A percentile compares a stretch with the other conserved stretches of the same genome.
Evolutionary conservation across 2,888 invertebrate species (phyloP).

Genomic region (Dorcus hopei): DNA sequence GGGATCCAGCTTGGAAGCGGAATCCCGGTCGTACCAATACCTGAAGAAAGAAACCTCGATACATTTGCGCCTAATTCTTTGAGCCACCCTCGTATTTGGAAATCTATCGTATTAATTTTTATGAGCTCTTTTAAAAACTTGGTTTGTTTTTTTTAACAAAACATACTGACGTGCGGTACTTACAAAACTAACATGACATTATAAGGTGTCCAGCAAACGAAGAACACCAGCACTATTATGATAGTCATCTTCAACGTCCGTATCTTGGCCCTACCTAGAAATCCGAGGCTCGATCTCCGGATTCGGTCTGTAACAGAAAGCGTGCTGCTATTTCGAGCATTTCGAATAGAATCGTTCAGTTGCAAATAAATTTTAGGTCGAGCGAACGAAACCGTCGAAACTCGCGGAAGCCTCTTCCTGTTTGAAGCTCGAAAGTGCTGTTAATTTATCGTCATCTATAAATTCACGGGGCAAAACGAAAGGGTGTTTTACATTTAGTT

Average conservation of each 20-base stretch:
- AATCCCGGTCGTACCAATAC: slow-evolving; percentile 78
- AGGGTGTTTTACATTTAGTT: no score
- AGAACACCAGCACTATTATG: slow-evolving; percentile 87
- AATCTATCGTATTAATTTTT: background rate
- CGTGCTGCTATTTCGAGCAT: no score
- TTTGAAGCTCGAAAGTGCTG: no score
- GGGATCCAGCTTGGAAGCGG: slow-evolving; percentile 67
- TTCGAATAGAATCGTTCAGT: no score
- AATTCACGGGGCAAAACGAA: no score
- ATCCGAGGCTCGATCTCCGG: slow-evolving; percentile 78
- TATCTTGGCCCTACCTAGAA: slow-evolving; percentile 76
- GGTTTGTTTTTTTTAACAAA: background rate
- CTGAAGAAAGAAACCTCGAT: slow-evolving; percentile 46
- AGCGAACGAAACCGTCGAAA: no score
- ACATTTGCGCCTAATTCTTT: no score
- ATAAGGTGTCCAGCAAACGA: slow-evolving; percentile 95
- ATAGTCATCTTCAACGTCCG: slow-evolving; percentile 93
- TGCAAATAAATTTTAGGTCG: no score
- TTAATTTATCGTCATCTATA: no score
- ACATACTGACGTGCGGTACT: slow-evolving; percentile 36
- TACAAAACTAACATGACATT: slow-evolving; percentile 87
- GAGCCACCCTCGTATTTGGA: background rate
- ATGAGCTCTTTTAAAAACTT: slow-evolving; percentile 1
- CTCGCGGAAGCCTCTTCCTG: no score
- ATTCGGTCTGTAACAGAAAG: slow-evolving; percentile 52